phyloP scores from a whole-genome alignment of 2,888 invertebrate genomes.

The Dendrolimus houi region DNA sequence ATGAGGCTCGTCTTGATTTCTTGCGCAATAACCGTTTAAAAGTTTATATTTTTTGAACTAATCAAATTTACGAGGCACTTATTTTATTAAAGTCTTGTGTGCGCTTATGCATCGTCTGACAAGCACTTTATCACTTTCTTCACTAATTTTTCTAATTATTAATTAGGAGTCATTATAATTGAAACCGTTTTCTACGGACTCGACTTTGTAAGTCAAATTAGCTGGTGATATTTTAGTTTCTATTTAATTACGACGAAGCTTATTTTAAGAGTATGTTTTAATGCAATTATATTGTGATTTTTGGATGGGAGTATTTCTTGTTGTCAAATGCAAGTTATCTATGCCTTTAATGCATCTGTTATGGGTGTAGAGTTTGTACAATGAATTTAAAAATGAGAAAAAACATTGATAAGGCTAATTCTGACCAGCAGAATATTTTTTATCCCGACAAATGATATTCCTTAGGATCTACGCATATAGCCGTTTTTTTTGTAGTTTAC shows the following conservation, averaged over 20 bases:
- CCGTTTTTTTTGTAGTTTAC: too few relatives aligned
- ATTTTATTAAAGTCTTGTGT: conserved; percentile 1
- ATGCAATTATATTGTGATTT: too few relatives aligned
- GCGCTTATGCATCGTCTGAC: neutral
- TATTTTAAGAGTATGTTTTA: too few relatives aligned
- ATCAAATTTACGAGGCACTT: conserved; percentile 1
- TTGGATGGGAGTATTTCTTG: too few relatives aligned
- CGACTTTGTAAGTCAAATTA: conserved; percentile 7
- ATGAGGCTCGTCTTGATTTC: neutral
- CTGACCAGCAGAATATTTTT: too few relatives aligned
- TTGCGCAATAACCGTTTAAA: neutral
- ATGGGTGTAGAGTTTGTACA: too few relatives aligned
- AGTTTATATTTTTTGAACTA: neutral
- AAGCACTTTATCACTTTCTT: neutral
- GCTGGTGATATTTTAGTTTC: conserved; percentile 1
- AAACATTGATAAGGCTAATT: too few relatives aligned
- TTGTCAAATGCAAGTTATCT: too few relatives aligned
- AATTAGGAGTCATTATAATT: conserved; percentile 7
- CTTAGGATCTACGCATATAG: too few relatives aligned
- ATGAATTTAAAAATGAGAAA: too few relatives aligned
- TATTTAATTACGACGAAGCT: neutral
- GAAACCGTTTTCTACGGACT: conserved; percentile 6
- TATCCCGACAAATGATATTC: too few relatives aligned
- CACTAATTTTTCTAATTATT: conserved; percentile 3
- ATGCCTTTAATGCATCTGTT: too few relatives aligned